Evolutionary conservation across 2,888 invertebrate species (phyloP).

Genomic region (Zaprionus bogoriensis): DNA sequence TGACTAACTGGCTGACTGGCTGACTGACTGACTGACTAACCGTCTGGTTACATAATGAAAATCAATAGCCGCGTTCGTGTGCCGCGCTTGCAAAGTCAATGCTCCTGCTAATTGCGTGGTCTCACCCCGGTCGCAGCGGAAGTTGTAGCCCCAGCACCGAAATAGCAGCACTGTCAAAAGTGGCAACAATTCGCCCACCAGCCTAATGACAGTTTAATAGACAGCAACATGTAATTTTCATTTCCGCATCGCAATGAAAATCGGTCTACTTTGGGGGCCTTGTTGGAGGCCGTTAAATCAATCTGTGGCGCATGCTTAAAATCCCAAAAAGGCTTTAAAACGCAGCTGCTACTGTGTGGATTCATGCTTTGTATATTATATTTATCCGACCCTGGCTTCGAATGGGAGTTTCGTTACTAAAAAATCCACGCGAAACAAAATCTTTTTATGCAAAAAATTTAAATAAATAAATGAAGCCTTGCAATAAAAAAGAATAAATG

Average conservation of each 20-base stretch:
- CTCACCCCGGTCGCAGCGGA: background rate
- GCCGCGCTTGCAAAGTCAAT: slow-evolving; percentile 31
- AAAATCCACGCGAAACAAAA: too few species aligned
- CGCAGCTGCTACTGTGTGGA: too few species aligned
- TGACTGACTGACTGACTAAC: slow-evolving; percentile 12
- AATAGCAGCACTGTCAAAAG: slow-evolving; percentile 31
- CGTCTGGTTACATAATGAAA: slow-evolving; percentile 44
- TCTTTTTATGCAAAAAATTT: too few species aligned
- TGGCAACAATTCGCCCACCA: slow-evolving; percentile 16
- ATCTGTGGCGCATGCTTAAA: background rate
- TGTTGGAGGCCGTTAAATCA: slow-evolving; percentile 1
- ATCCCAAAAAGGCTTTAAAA: background rate
- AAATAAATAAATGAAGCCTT: too few species aligned
- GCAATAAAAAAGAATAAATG: too few species aligned
- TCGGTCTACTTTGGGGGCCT: background rate
- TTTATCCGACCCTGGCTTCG: too few species aligned
- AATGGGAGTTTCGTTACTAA: too few species aligned
- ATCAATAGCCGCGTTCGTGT: slow-evolving; percentile 58
- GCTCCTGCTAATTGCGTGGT: slow-evolving; percentile 42
- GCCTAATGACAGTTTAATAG: slow-evolving; percentile 48
- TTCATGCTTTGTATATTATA: too few species aligned
- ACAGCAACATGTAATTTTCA: slow-evolving; percentile 32
- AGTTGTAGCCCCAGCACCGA: slow-evolving; percentile 6
- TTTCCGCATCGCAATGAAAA: slow-evolving; percentile 21
- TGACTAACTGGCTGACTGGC: slow-evolving; percentile 10